These are phyloP conservation scores for Volucella zonaria DNA, from an alignment of 2,888 invertebrate genomes.

Conservation along the genomic window DNA sequence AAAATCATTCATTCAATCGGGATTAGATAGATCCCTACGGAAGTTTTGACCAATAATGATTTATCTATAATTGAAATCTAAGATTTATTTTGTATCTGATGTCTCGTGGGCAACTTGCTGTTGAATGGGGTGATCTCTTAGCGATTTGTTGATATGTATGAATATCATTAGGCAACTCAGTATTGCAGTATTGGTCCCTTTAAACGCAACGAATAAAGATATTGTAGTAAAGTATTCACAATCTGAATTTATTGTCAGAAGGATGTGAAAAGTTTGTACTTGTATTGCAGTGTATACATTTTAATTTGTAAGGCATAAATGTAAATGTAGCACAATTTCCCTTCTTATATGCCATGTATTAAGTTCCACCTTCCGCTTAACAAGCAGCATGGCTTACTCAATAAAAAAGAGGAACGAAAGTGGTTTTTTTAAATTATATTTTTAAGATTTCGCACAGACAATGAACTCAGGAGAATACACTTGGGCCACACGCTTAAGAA, in stretches of 20 bases:
- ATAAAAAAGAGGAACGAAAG: slow-evolving; percentile 55
- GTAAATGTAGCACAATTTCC: slow-evolving; percentile 45
- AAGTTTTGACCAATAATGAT: slow-evolving; percentile 73
- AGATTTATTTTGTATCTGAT: slow-evolving; percentile 70
- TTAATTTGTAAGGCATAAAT: slow-evolving; percentile 24
- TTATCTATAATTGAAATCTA: slow-evolving; percentile 73
- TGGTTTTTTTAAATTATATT: slow-evolving; percentile 20
- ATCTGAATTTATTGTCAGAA: slow-evolving; percentile 46
- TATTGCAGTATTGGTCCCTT: slow-evolving; percentile 30
- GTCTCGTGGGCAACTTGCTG: slow-evolving; percentile 8
- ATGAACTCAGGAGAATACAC: slow-evolving; percentile 62
- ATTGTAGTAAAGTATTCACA: slow-evolving; percentile 40
- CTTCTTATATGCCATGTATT: slow-evolving; percentile 57
- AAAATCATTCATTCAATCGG: slow-evolving; percentile 72
- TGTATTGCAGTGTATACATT: slow-evolving; percentile 28
- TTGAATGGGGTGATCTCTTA: slow-evolving; percentile 16
- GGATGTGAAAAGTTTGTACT: slow-evolving; percentile 56
- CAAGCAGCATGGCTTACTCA: slow-evolving; percentile 59
- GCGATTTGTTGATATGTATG: slow-evolving; percentile 53
- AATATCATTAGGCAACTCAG: slow-evolving; percentile 45
- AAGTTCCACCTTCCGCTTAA: slow-evolving; percentile 40
- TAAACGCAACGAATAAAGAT: slow-evolving; percentile 30
- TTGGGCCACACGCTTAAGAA: slow-evolving; percentile 67
- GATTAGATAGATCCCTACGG: slow-evolving; percentile 71
- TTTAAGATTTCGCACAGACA: slow-evolving; percentile 64